These are phyloP conservation scores for Pelobates fuscus DNA, from an alignment of 2,113 vertebrate genomes.

Conservation along the genomic window DNA sequence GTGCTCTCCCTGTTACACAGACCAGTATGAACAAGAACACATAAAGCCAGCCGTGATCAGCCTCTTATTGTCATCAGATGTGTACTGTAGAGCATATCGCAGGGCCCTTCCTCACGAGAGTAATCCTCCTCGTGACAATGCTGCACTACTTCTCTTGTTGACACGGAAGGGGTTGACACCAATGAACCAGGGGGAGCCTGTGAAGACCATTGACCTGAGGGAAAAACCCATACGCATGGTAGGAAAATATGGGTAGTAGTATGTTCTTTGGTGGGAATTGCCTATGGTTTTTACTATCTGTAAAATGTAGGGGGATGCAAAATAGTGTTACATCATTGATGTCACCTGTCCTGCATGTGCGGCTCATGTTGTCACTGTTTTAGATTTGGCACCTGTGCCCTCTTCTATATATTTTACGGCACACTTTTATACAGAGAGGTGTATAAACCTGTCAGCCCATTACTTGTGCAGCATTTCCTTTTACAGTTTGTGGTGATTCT, in stretches of 20 bases:
- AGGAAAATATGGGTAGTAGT: slow-evolving; percentile 49
- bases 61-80: slow-evolving; percentile 82
- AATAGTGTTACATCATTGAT: not conserved
- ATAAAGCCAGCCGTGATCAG: slow-evolving; percentile 86
- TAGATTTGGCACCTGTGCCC: too few species aligned
- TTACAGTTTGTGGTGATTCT: too few species aligned
- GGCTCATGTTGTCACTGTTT: too few species aligned
- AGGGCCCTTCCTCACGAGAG: slow-evolving; percentile 63
- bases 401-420: too few species aligned
- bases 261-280: not conserved
- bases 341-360: too few species aligned
- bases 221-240: slow-evolving; percentile 91
- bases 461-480: too few species aligned
- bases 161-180: slow-evolving; percentile 68
- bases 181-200: slow-evolving; percentile 67
- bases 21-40: slow-evolving; percentile 93
- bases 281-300: not conserved
- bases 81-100: slow-evolving; percentile 83
- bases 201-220: slow-evolving; percentile 77
- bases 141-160: slow-evolving; percentile 74
- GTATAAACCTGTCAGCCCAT: too few species aligned
- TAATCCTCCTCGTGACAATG: slow-evolving; percentile 68
- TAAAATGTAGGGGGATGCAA: not conserved
- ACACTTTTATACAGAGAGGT: too few species aligned
- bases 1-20: slow-evolving; percentile 86